Evolutionary conservation across 2,113 vertebrate genomes (phyloP).

Genomic region (Nothoprocta perdicaria): DNA sequence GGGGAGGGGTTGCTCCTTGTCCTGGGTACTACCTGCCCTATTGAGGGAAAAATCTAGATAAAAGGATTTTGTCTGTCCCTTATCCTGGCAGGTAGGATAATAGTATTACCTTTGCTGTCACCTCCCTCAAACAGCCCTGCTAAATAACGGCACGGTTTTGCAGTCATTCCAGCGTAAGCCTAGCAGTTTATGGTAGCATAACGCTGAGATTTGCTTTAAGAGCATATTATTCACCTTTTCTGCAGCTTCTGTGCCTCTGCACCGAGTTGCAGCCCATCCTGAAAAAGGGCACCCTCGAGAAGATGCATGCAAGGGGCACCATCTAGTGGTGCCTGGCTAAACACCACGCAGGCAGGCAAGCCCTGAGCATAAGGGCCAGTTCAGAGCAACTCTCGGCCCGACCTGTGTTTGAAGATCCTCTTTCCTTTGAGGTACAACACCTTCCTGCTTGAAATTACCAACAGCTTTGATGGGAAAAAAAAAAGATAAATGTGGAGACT

Average conservation of each 20-base stretch:
- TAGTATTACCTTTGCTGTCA: neutral
- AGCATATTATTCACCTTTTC: neutral
- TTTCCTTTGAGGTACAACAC: neutral
- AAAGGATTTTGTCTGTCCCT: neutral
- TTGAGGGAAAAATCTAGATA: neutral
- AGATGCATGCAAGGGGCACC: neutral
- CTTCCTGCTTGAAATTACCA: neutral
- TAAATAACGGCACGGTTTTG: fast-evolving
- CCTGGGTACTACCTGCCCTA: neutral
- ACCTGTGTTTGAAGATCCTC: neutral
- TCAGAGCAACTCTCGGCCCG: neutral
- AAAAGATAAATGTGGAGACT: neutral
- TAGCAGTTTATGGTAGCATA: neutral
- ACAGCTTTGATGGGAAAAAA: neutral
- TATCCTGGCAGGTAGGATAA: neutral
- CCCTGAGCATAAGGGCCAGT: neutral
- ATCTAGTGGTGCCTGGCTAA: slow-evolving; percentile 23
- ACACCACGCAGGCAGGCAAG: neutral
- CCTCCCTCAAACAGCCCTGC: neutral
- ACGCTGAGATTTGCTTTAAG: neutral
- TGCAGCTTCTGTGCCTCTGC: neutral
- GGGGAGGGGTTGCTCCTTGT: neutral
- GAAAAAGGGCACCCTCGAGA: fast-evolving
- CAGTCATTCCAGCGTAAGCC: neutral
- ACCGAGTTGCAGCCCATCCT: neutral